Base-by-base conservation (phyloP, 1,140 invertebrate genomes). In the Macrotrachela quadricornifera region DNA sequence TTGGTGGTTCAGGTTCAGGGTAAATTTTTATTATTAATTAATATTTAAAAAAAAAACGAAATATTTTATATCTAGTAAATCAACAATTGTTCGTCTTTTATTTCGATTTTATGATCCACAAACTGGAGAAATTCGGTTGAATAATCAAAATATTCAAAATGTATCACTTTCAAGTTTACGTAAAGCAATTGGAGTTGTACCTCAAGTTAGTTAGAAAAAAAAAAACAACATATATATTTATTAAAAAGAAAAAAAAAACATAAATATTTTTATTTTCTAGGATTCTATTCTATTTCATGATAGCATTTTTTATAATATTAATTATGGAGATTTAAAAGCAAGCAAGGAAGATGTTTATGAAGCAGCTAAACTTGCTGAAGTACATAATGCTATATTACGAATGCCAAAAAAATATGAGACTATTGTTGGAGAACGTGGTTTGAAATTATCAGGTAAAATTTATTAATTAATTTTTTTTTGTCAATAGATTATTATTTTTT, bases 201-300 rank as follows among this genome's bases (percentile, higher is more conserved):
- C 94, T 14, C 92, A 95, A 76, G 82, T 84, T 69, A 64, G 45
- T 30, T 30, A 4, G n/a, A n/a, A n/a, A n/a, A n/a, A n/a, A n/a
- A n/a, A n/a, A n/a, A n/a, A 4, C 21, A 30, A 2, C 40, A 42
- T 42, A 15, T 42, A 2, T 15, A 42, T 15, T 4, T 10, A 14
- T 42, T 11, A 14, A n/a, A n/a, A n/a, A n/a, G n/a, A n/a, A n/a
- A n/a, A n/a, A n/a, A n/a, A n/a, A n/a, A n/a, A n/a, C n/a, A n/a
- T n/a, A n/a, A 15, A 14, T 11, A 3, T 15, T 3, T 2, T 15
- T 18, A 46, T n/a, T 48, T 60, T 58, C 18, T 61, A 87, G 79
- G 92, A 99, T 69, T 85, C 84, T 42, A 90, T 97, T 17, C 70
- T 99, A 10, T 99, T 99, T 67, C 86, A 99, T 67, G 85, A 97